These are phyloP conservation scores for Regulus satrapa DNA, from an alignment of 2,113 vertebrate species.

Conservation along the genomic window DNA sequence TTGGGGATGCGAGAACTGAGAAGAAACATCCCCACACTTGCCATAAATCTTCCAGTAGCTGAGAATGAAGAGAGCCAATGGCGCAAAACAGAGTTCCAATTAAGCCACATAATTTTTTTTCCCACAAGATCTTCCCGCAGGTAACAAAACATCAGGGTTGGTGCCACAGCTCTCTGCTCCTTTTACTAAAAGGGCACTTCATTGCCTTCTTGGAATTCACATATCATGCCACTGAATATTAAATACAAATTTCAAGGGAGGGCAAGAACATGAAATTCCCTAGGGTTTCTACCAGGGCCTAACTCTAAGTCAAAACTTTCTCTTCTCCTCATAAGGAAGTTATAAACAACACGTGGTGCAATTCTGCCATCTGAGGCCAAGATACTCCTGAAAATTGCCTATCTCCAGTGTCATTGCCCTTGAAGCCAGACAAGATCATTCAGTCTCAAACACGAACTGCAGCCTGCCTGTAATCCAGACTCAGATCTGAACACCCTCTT, in stretches of 20 bases:
- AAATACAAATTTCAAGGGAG: background rate
- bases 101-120: background rate
- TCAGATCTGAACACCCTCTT: background rate
- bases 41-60: background rate
- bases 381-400: background rate
- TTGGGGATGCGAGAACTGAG: background rate
- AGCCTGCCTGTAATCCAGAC: conserved; percentile 13
- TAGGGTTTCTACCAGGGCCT: background rate
- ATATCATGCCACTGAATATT: background rate
- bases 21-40: background rate
- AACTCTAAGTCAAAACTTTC: background rate
- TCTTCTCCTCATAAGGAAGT: background rate
- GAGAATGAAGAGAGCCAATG: background rate
- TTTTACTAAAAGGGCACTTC: background rate
- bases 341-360: background rate
- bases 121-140: background rate
- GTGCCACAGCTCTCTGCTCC: background rate
- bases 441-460: background rate
- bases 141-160: background rate
- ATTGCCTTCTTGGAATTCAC: background rate
- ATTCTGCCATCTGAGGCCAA: background rate
- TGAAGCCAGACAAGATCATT: conserved; percentile 10
- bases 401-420: background rate
- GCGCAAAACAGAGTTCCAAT: conserved; percentile 19
- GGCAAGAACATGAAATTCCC: background rate